Evolutionary conservation across 2,797 vertebrate genomes (phyloP), one percentile per base, ranked within the genome.

Genomic region (Petrocephalus sullivani): DNA sequence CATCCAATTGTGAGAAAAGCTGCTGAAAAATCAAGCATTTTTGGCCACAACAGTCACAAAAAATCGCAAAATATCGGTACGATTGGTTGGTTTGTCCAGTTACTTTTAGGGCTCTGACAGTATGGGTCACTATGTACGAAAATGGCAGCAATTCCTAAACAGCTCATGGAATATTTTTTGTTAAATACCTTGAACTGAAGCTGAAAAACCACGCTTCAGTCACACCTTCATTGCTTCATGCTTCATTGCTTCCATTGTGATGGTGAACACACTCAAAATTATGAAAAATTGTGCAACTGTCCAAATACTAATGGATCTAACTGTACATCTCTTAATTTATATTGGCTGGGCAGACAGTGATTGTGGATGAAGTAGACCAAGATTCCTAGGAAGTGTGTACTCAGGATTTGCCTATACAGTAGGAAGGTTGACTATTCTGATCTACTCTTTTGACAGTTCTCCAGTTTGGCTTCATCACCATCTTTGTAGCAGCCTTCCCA

Each of bases 391-490:
- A 71, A 71, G 14, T 37, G 64, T 67, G 75, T 23, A n/a, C 19
- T 49, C 78, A 9, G 46, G 49, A 28, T 56, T 28, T 85, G 21
- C 51, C 16, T 33, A 19, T 21, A 14, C 23, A 57, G 23, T 33
- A 4, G 21, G 82, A 85, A 41, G 28, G 53, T 16, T 57, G 54
- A 85, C n/a, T 58, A 19, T 4, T 58, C 14, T 46, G 4, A 86
- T 21, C 64, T 71, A 16, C 28, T 86, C 49, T 41, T 12, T 54
- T 41, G 28, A 2, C 92, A 96, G 95, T 95, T 64, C 95, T 97
- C 28, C 96, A 96, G 93, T 97, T 96, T 88, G 96, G 95, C 1
- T 96, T 97, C 92, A 96, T 96, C 91, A 96, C 96, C 87, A 95
- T 96, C 89, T 97, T 96, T 2, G 95, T 96, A 91, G 96, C 94